phyloP scores from a whole-genome alignment of 37 sponge, comb jelly and placozoan genomes.

The Beroe ovata region DNA sequence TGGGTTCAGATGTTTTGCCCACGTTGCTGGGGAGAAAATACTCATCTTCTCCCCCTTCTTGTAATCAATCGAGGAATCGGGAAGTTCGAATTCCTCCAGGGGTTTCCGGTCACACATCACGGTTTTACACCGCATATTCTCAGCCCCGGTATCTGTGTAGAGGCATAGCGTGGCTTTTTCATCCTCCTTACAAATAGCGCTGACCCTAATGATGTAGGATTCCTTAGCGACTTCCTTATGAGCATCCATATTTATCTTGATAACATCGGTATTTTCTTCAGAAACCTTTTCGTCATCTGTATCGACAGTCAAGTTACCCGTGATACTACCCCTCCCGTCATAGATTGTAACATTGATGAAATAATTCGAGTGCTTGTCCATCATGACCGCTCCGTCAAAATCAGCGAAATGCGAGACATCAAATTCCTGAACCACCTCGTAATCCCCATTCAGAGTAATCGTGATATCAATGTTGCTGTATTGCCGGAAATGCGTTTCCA shows the following conservation, averaged over 20 bases:
- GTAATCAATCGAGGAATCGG: conserved; percentile 24
- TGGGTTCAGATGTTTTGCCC: conserved; percentile 58
- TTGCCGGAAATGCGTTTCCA: conserved; percentile 36
- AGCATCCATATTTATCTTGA: conserved; percentile 5
- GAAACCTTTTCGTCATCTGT: background rate
- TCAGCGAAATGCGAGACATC: conserved; percentile 25
- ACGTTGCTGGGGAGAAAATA: conserved; percentile 31
- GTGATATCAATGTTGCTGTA: conserved; percentile 54
- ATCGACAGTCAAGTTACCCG: conserved; percentile 33
- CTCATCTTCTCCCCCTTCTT: conserved; percentile 59
- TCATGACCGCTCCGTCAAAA: conserved; percentile 47
- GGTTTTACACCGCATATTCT: background rate
- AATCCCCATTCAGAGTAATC: background rate
- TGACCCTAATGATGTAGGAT: background rate
- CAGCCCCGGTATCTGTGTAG: background rate
- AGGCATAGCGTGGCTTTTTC: conserved; percentile 20
- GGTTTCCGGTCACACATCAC: background rate
- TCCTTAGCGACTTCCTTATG: background rate
- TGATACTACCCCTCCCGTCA: conserved; percentile 41
- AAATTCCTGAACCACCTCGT: background rate
- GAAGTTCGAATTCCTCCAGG: conserved; percentile 42
- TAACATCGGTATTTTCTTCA: background rate
- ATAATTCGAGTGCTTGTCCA: conserved; percentile 64
- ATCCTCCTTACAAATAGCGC: background rate
- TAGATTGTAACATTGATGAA: conserved; percentile 40